Base-by-base conservation (phyloP, 2,797 vertebrate genomes). In the Xenentodon cancila region DNA sequence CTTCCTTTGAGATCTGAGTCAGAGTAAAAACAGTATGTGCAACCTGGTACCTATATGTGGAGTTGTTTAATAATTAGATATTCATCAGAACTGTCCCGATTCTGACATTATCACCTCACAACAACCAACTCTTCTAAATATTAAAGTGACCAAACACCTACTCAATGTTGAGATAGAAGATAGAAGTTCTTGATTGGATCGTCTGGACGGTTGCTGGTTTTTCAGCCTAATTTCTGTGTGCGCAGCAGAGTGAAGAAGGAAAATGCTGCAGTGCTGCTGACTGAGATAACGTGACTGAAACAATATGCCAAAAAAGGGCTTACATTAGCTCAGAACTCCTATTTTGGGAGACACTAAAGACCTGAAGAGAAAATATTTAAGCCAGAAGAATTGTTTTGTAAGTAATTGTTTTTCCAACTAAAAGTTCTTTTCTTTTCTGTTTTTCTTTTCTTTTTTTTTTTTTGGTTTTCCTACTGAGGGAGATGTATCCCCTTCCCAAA, bases 251-350 rank as follows among this genome's bases (percentile, higher is more conserved):
- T 18, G 32, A 17, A 21, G 18, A 18, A 44, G 55, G 16, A 21
- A n/a, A 40, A 62, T 34, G 15, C 40, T 49, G 18, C 40, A 49
- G 46, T 18, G 45, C 22, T 16, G 50, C 42, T 45, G 40, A 45
- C 25, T 45, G 59, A 62, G 50, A 62, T 42, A 37, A 53, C 50
- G 53, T 45, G 16, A 49, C 18, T 20, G 50, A 11, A 27, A 63
- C n/a, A 16, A 63, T 8, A 22, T 40, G 15, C 19, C 20, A 47
- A 53, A 63, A 20, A 63, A 54, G 12, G 30, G 16, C 30, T 47
- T 53, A 43, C 43, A 53, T 53, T 34, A 37, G 42, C 43, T 54
- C 42, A 37, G 21, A 25, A n/a, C 60, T 63, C 27, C 42, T 19
- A 37, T 20, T 46, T 46, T 52, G 9, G 9, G 60, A 63, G 43